Conservation (phyloP, 1,140 invertebrate genomes). For the Saxidomus purpurata region DNA sequence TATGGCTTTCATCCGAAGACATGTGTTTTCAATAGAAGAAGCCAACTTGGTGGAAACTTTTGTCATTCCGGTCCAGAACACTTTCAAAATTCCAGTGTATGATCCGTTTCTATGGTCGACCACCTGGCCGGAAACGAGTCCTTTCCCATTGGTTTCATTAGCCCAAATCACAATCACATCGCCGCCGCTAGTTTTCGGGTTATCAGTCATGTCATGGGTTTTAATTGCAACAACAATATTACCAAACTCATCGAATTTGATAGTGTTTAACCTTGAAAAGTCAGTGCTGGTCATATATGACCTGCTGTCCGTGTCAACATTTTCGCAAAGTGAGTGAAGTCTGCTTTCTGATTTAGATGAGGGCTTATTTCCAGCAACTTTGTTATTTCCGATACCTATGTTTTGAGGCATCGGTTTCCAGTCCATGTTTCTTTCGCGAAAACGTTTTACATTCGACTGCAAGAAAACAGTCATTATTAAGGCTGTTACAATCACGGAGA, state of each 20-base stretch:
- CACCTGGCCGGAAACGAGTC: constrained; percentile 46
- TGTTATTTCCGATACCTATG: no score
- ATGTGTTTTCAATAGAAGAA: constrained; percentile 39
- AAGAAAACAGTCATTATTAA: no score
- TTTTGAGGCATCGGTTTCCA: no score
- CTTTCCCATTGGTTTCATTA: constrained; percentile 2
- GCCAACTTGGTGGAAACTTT: constrained; percentile 14
- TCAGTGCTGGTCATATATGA: neutral
- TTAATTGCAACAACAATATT: neutral
- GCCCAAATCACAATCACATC: constrained; percentile 45
- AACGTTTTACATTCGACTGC: no score
- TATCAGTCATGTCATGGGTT: constrained; percentile 2
- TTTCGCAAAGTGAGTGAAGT: neutral
- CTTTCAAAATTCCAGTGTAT: constrained; percentile 39
- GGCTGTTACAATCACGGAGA: no score
- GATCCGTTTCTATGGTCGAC: constrained; percentile 56
- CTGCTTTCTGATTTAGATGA: neutral
- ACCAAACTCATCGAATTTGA: neutral
- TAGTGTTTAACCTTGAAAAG: neutral
- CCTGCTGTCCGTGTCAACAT: neutral
- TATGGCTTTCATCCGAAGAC: constrained; percentile 24
- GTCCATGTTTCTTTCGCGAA: no score
- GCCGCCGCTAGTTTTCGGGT: neutral
- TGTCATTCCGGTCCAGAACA: constrained; percentile 43
- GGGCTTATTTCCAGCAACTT: no score